Base-by-base conservation (phyloP, 2,797 vertebrate species). In the Simalia tracyae region DNA sequence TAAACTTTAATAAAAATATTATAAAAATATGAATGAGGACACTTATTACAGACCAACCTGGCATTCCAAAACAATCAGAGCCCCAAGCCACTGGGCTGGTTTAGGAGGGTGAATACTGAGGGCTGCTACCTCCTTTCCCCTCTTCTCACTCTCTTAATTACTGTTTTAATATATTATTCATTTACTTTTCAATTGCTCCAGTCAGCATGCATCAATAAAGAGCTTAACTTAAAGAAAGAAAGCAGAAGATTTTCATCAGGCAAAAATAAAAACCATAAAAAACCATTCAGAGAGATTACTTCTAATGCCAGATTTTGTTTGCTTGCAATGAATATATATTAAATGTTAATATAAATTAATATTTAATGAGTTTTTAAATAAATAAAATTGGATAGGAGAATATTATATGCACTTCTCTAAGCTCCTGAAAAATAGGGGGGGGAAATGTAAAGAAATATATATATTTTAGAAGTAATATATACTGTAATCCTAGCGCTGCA, bases 321-420 rank as follows among this genome's bases (percentile, higher is more conserved):
- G 24, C 72, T 91, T 91, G 46, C 50, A 94, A 94, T 91, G 24
- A 91, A 94, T 94, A 9, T 84, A 46, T 68, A 24, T 24, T 31
- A 50, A 54, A n/a, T 2, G 26, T 68, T 89, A 54, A 56, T 31
- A 9, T 84, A 42, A 89, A 56, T 31, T 31, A 50, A 54, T 56
- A 4, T 63, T 31, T 89, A 54, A 56, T 56, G 28, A 31, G 19
- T 66, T 28, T 86, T 59, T 68, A 72, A 89, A 89, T 72, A 89
- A 89, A 89, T 64, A 12, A 10, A 36, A 84, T 84, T 14, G 22
- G 11, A n/a, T 31, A 31, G 54, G 14, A 24, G 26, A 86, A 57
- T 56, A 56, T 9, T 54, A 56, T 72, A 72, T 26, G 2, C n/a
- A 86, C 5, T n/a, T 31, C 15, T 31, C 56, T 19, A n/a, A 86